phyloP scores from a whole-genome alignment of 2,113 vertebrate genomes.

The Murina feae region DNA sequence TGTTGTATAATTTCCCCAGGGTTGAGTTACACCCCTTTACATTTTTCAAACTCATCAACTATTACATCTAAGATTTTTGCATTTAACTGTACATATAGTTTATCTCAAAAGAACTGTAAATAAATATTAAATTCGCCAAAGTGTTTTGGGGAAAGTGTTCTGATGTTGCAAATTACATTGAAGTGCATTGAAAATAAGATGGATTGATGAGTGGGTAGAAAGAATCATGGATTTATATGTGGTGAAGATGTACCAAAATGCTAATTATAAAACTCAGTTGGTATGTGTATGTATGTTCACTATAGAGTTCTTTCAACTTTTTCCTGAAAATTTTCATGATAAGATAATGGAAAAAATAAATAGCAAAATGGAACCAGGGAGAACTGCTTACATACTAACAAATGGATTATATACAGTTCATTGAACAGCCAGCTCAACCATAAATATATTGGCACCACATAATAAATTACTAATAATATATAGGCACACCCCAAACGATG shows the following conservation, averaged over 20 bases:
- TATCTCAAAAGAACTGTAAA: not conserved
- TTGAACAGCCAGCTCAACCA: not conserved
- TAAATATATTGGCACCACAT: not conserved
- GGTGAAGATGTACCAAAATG: not conserved
- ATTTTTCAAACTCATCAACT: not conserved
- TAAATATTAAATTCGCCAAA: not conserved
- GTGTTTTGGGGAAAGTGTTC: not conserved
- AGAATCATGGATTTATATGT: not conserved
- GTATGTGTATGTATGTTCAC: not conserved
- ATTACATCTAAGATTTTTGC: not conserved
- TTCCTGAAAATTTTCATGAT: constrained; percentile 14
- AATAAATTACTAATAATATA: constrained; percentile 22
- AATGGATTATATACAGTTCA: not conserved
- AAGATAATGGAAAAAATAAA: constrained; percentile 24
- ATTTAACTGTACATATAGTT: constrained; percentile 23
- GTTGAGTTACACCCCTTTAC: not conserved
- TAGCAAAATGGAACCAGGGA: not conserved
- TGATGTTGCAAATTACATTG: constrained; percentile 1
- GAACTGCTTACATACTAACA: not conserved
- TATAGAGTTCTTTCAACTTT: not conserved
- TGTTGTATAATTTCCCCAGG: not conserved
- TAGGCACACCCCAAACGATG: not conserved
- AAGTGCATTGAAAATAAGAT: not conserved
- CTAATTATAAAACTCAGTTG: not conserved
- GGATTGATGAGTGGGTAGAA: not conserved